These are phyloP conservation scores for Syndactyla subalaris DNA, from an alignment of 2,797 vertebrate genomes.

Conservation along the genomic window DNA sequence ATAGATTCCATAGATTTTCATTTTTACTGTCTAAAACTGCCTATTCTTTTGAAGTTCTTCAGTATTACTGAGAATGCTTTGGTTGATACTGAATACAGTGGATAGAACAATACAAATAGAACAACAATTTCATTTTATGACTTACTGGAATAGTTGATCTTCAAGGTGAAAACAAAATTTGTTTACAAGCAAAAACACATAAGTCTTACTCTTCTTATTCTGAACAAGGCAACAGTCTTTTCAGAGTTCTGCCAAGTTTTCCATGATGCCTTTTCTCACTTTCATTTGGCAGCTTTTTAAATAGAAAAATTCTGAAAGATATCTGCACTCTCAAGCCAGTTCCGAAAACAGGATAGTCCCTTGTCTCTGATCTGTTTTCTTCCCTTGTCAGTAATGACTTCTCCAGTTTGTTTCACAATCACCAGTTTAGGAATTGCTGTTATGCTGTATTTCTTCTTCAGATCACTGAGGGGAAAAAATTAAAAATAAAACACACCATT, in stretches of 20 bases:
- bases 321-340: conserved; percentile 90
- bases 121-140: neutral
- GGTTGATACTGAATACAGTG: neutral
- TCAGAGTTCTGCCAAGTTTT: neutral
- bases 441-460: conserved; percentile 92
- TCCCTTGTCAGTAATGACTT: conserved; percentile 95
- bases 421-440: conserved; percentile 92
- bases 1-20: conserved; percentile 40
- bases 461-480: conserved; percentile 79
- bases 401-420: conserved; percentile 92
- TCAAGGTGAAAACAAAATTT: neutral
- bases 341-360: conserved; percentile 88
- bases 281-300: conserved; percentile 37
- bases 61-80: conserved; percentile 1
- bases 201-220: neutral
- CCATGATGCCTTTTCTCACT: neutral
- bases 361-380: conserved; percentile 91
- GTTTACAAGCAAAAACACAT: neutral
- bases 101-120: neutral
- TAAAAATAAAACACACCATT: neutral
- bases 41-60: neutral
- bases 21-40: neutral
- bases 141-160: neutral
- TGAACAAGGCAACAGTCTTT: neutral
- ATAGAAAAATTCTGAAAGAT: conserved; percentile 94